Conservation (phyloP, 2,888 invertebrate genomes). For the Thyatira batis region DNA sequence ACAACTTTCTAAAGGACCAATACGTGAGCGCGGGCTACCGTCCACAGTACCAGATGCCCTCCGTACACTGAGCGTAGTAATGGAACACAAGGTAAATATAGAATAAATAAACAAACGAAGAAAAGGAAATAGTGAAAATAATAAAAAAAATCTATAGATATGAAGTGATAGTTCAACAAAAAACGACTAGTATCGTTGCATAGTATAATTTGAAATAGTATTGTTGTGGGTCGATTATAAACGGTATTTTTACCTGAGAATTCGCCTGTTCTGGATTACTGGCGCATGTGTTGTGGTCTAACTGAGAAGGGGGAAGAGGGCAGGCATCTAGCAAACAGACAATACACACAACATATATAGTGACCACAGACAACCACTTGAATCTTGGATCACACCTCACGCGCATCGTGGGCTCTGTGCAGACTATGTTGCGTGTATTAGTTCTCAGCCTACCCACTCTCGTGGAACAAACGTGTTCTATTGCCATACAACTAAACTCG, state of each 20-base stretch:
- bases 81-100: conserved; percentile 61
- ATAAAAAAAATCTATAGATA: conserved; percentile 72
- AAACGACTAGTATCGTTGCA: conserved; percentile 78
- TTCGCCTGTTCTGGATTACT: conserved; percentile 87
- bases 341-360: conserved; percentile 89
- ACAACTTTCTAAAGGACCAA: conserved; percentile 45
- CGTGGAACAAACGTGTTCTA: conserved; percentile 39
- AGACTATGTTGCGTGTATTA: conserved; percentile 80
- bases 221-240: conserved; percentile 79
- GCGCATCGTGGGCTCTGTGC: conserved; percentile 66
- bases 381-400: conserved; percentile 82
- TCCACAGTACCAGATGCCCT: conserved; percentile 50
- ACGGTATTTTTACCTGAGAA: conserved; percentile 85
- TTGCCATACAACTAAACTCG: conserved; percentile 26
- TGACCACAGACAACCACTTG: conserved; percentile 81
- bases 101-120: conserved; percentile 56
- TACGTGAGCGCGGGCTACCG: conserved; percentile 35
- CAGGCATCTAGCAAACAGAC: conserved; percentile 98
- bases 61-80: conserved; percentile 71
- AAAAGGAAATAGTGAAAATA: conserved; percentile 69
- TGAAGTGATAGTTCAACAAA: conserved; percentile 77
- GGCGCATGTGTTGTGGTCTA: conserved; percentile 92
- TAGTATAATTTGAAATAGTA: conserved; percentile 75
- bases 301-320: conserved; percentile 93
- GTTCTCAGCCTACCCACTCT: conserved; percentile 70